phyloP scores from a whole-genome alignment of 2,888 invertebrate genomes.

The Liopterus haemorrhoidalis region DNA sequence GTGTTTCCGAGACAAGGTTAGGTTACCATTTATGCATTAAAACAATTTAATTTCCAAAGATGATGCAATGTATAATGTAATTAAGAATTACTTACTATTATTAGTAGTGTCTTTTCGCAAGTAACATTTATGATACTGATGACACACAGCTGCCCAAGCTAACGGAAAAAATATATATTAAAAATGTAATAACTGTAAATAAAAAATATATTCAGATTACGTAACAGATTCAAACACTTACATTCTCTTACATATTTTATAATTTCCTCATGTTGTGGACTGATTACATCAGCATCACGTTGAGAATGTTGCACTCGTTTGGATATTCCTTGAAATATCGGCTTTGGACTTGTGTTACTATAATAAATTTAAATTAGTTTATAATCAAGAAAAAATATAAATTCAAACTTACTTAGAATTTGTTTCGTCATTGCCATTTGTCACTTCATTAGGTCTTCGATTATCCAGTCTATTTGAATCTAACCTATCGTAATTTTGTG shows the following conservation, averaged over 20 bases:
- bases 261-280: conserved; percentile 81
- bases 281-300: conserved; percentile 56
- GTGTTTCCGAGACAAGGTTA: too few species aligned
- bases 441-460: conserved; percentile 13
- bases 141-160: conserved; percentile 19
- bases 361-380: conserved; percentile 43
- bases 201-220: conserved; percentile 10
- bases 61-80: too few species aligned
- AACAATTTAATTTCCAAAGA: too few species aligned
- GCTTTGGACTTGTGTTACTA: conserved; percentile 77
- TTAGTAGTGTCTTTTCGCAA: conserved; percentile 15
- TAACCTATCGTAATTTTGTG: conserved; percentile 74
- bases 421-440: conserved; percentile 18
- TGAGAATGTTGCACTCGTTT: conserved; percentile 45
- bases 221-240: conserved; percentile 50
- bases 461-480: conserved; percentile 13
- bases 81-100: conserved; percentile 11
- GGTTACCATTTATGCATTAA: too few species aligned
- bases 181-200: conserved; percentile 31
- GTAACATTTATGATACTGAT: conserved; percentile 14
- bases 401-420: conserved; percentile 11
- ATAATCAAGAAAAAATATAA: conserved; percentile 1
- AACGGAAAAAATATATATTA: conserved; percentile 2
- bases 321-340: conserved; percentile 65
- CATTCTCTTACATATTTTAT: conserved; percentile 82